Base-by-base conservation (phyloP, 2,113 vertebrate species). In the Sceloporus tristichus region DNA sequence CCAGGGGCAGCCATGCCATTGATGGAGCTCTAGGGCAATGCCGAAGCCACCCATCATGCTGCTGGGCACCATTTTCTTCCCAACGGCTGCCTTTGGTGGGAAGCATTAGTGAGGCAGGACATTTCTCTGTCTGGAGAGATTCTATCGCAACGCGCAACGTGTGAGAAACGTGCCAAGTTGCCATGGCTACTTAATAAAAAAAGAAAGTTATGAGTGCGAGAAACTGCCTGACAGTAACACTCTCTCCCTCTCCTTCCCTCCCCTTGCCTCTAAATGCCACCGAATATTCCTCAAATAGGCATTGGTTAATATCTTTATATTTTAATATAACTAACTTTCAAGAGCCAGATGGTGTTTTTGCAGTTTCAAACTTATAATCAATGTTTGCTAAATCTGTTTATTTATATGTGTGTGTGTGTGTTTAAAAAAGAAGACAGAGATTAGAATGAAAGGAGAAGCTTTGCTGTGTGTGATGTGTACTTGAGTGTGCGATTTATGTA, bases 311-410 rank as follows among this genome's bases (percentile, higher is more conserved):
- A 88, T 88, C 87, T n/a, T 85, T 71, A 89, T 84, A 6, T 91
- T 81, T 74, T 29, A 6, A 48, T 81, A 84, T 59, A 91, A 93
- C 90, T 42, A 93, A 62, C 93, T 95, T 34, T 94, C 94, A 59
- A 91, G 89, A 95, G 92, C 87, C 97, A 97, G 96, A 95, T 95
- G 96, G 96, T 95, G 95, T 91, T 95, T 97, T 96, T 95, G 95
- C 96, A 88, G 95, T 95, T 96, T 95, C 95, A 94, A 97, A 95
- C 95, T 87, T 89, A 96, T 96, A 96, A 96, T 95, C 95, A 92
- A 96, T 95, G 96, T 97, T 96, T 97, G 95, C 94, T 94, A 94
- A 95, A 94, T 93, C 96, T 93, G 93, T 94, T 94, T 96, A 94
- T 96, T 91, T 48, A 87, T n/a, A 40, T 48, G 7, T 48, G 5